These are phyloP conservation scores for Nysson spinosus DNA, from an alignment of 2,888 invertebrate genomes.

Conservation along the genomic window DNA sequence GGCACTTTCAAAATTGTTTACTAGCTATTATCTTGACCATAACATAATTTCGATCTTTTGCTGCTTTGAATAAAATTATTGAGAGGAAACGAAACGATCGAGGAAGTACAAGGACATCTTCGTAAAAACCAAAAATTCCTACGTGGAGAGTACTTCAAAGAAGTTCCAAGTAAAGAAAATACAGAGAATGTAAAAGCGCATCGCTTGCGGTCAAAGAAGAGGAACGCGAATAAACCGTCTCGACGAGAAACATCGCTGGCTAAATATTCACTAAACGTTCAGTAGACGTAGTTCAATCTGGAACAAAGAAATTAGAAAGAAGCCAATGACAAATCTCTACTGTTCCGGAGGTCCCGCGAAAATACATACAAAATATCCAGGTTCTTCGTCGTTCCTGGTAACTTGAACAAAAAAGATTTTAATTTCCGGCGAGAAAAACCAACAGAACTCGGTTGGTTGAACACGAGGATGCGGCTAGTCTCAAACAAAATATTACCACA, in stretches of 20 bases:
- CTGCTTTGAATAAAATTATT: no score
- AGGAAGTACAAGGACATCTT: no score
- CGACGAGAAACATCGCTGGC: constrained; percentile 18
- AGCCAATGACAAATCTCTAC: constrained; percentile 39
- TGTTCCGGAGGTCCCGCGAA: constrained; percentile 31
- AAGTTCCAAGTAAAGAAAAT: neutral
- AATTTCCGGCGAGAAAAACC: constrained; percentile 75
- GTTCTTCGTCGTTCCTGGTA: constrained; percentile 7
- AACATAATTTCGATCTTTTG: no score
- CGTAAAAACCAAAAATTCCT: no score
- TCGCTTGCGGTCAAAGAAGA: constrained; percentile 5
- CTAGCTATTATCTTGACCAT: no score
- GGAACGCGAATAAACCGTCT: constrained; percentile 18
- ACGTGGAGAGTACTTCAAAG: neutral
- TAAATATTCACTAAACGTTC: constrained; percentile 27
- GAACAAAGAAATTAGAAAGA: constrained; percentile 22
- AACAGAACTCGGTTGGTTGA: constrained; percentile 49
- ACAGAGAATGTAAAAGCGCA: neutral
- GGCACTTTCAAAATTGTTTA: no score
- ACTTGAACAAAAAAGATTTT: constrained; percentile 69
- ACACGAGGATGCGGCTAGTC: constrained; percentile 28
- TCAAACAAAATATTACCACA: constrained; percentile 57
- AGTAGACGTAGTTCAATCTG: constrained; percentile 20
- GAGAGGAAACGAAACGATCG: no score
- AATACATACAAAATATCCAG: constrained; percentile 35